Base-by-base conservation (phyloP, 2,113 vertebrate species). In the Marcusenius ussheri region DNA sequence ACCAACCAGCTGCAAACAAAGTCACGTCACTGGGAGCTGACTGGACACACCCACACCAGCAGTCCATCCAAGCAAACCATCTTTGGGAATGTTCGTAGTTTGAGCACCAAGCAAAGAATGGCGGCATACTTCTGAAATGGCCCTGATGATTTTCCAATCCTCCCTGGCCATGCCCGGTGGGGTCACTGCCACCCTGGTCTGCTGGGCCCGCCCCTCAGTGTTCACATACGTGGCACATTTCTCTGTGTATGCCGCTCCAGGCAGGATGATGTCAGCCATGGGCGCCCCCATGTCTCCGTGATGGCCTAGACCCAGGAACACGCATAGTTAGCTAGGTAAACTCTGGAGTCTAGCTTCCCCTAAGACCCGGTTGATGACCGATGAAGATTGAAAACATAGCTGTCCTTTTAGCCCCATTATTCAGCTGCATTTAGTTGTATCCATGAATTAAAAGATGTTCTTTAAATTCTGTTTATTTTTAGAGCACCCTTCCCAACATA, bases 131-230 rank as follows among this genome's bases (percentile, higher is more conserved):
- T 99, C 98, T 62, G 98, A 98, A 49, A 99, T n/a, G 2, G 98
- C 98, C 91, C 98, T 95, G 92, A 99, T 94, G 92, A 99, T 97
- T 94, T 94, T 99, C 98, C 98, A 99, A 96, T 99, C 98, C 90
- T 99, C 98, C 91, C 98, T 95, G 66, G 98, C 98, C 94, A 98
- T 93, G 31, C 98, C 98, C 0, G 98, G 98, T 3, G 98, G 94
- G 0, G 97, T 99, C 88, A 99, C 98, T 0, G 98, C 98, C 90
- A 97, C 91, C 91, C 96, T 95, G 35, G 98, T 99, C 93, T 98
- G 97, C 88, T 99, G 98, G 90, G 98, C 97, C 91, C 98, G 93
- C 6, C 98, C 98, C 93, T 99, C 98, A 0, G 97, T 99, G 93
- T 99, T 99, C 70, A 99, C 97, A 0, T 99, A 99, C 0, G 98